Percentiles rank a stretch among this genome's conserved stretches.
These are phyloP conservation scores for Protodeltote pygarga DNA, from an alignment of 2,888 invertebrate genomes.

Conservation along the genomic window DNA sequence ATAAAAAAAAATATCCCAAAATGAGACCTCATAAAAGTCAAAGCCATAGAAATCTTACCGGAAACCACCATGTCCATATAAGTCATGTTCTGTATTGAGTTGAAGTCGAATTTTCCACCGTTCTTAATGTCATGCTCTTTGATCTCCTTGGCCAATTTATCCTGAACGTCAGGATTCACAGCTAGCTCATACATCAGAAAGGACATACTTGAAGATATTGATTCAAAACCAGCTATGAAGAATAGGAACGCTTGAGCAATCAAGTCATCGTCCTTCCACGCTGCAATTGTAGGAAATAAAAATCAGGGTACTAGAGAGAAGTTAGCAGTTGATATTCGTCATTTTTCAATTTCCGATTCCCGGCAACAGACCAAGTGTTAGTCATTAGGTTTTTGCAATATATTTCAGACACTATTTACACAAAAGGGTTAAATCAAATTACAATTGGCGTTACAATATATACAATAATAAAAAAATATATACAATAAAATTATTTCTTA, in stretches of 20 bases:
- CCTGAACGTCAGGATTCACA: conserved; percentile 63
- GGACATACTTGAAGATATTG: conserved; percentile 59
- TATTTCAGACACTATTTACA: too few relatives aligned
- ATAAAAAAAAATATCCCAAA: too few relatives aligned
- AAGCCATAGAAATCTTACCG: conserved; percentile 50
- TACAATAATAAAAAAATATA: too few relatives aligned
- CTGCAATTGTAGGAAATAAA: conserved; percentile 23
- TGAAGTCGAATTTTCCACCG: conserved; percentile 78
- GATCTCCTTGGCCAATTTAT: conserved; percentile 65
- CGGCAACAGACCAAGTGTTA: not conserved
- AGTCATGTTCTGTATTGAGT: conserved; percentile 57
- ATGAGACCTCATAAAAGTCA: too few relatives aligned
- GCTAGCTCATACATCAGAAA: conserved; percentile 66
- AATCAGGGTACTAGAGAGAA: not conserved
- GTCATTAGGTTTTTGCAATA: conserved; percentile 57
- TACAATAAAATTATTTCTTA: too few relatives aligned
- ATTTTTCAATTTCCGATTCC: too few relatives aligned
- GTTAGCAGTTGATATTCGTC: too few relatives aligned
- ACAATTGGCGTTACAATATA: too few relatives aligned
- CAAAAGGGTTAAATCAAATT: too few relatives aligned
- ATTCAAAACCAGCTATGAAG: conserved; percentile 67
- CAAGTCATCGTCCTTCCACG: conserved; percentile 60
- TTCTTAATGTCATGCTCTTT: conserved; percentile 55
- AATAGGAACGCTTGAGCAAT: conserved; percentile 66
- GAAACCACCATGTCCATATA: conserved; percentile 84